phyloP scores from a whole-genome alignment of 2,888 invertebrate genomes.

The Andrena camellia region DNA sequence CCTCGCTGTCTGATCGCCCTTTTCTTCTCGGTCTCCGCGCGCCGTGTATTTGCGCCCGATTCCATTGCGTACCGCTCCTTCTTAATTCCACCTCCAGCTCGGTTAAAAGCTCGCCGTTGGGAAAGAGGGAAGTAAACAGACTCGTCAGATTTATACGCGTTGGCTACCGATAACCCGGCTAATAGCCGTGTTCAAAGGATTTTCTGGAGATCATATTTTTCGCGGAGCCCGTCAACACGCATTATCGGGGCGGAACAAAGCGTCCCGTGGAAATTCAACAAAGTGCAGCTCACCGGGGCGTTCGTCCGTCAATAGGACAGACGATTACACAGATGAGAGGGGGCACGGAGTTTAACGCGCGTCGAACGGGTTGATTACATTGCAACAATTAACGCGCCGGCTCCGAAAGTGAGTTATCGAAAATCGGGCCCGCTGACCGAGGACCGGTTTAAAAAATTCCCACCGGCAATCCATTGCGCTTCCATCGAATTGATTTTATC shows the following conservation, averaged over 20 bases:
- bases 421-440: conserved; percentile 33
- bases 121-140: background rate
- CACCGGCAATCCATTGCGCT: conserved; percentile 28
- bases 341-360: conserved; percentile 12
- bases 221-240: background rate
- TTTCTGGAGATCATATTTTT: conserved; percentile 40
- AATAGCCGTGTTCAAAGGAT: background rate
- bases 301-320: conserved; percentile 30
- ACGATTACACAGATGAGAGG: conserved; percentile 45
- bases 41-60: too few relatives aligned
- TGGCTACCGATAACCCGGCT: background rate
- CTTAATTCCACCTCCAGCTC: background rate
- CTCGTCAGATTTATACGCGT: background rate
- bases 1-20: too few relatives aligned
- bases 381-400: conserved; percentile 53
- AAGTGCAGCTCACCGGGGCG: conserved; percentile 41
- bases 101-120: background rate
- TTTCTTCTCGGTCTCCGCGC: too few relatives aligned
- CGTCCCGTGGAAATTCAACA: conserved; percentile 41
- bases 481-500: conserved; percentile 32
- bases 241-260: conserved; percentile 37
- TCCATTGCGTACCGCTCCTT: background rate
- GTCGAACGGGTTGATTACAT: conserved; percentile 54
- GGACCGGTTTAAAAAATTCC: conserved; percentile 38
- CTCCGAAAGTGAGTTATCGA: conserved; percentile 57